Conservation (phyloP, 2,888 invertebrate species). For the Linnaemya tessellans region DNA sequence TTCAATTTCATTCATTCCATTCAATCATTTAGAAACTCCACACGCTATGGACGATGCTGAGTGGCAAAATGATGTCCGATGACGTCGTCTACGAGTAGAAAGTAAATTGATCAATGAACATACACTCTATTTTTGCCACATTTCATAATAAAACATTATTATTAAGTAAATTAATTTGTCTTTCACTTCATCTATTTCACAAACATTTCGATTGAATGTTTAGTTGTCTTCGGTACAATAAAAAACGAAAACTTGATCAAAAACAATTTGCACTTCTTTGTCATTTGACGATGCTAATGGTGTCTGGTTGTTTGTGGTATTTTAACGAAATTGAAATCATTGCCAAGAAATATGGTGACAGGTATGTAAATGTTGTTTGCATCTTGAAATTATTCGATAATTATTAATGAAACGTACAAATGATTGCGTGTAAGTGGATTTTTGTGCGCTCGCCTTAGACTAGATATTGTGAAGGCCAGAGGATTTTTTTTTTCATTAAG, state of each 20-base stretch:
- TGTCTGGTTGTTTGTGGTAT: slow-evolving; percentile 36
- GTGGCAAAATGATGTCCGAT: background rate
- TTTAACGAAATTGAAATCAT: slow-evolving; percentile 58
- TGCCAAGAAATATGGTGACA: background rate
- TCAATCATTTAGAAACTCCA: slow-evolving; percentile 6
- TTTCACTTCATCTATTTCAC: slow-evolving; percentile 32
- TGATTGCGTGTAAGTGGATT: slow-evolving; percentile 34
- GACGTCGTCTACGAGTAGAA: slow-evolving; percentile 33
- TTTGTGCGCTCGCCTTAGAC: slow-evolving; percentile 19
- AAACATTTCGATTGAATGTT: background rate
- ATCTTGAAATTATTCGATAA: slow-evolving; percentile 54
- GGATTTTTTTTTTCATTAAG: background rate
- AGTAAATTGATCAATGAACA: slow-evolving; percentile 42
- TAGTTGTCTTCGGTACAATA: background rate
- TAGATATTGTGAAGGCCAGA: background rate
- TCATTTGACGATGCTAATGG: slow-evolving; percentile 1
- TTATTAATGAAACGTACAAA: slow-evolving; percentile 42
- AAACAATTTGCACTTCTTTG: slow-evolving; percentile 36
- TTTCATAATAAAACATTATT: slow-evolving; percentile 48
- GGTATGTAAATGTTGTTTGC: slow-evolving; percentile 44
- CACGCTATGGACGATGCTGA: background rate
- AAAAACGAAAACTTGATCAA: slow-evolving; percentile 30
- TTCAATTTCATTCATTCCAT: slow-evolving; percentile 17
- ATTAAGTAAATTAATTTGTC: slow-evolving; percentile 29
- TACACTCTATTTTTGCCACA: background rate